Base-by-base conservation (phyloP, 2,888 invertebrate genomes). In the Monochamus alternatus region DNA sequence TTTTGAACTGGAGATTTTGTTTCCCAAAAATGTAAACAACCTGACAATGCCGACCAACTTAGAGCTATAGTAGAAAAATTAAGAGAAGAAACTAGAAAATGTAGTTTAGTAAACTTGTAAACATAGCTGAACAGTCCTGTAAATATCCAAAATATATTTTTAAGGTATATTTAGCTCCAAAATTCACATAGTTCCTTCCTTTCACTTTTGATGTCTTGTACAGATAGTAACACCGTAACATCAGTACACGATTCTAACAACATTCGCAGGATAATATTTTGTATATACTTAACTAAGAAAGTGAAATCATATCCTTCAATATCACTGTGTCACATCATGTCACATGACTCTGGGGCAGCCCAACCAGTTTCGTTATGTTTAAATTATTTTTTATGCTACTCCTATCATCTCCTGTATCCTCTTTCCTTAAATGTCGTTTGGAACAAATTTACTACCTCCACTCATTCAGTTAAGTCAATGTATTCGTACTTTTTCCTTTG, bases 201-300 rank as follows among this genome's bases (percentile, higher is more conserved):
- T 81, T 84, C 75, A 78, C 81, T 80, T 83, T 83, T 83, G 83
- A 81, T 83, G 83, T 84, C 84, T 81, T 80, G 77, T 78, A 76
- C 55, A 55, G n/a, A 78, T 75, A 52, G 66, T 66, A 66, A 66
- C 66, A 32, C 66, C 47, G 44, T 64, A 12, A 12, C 52, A 52
- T 38, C 31, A 38, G n/a, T 30, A 66, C 51, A 55, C 52, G 38
- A 67, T 12, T 67, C 31, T 55, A 67, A 55, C 52, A 38, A 68
- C 22, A 58, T 55, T 22, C 38, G 38, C 58, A 59, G 43, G 43
- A 63, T 31, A 32, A 38, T 71, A 10, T 59, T 63, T 52, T 63
- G 63, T 71, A 71, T 12, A 71, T n/a, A n/a, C n/a, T n/a, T 71
- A 63, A 30, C 32, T 30, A 31, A 12, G 10, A 52, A 60, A 60